A percentile compares a stretch with the other conserved stretches of the same genome.
Evolutionary conservation across 2,797 vertebrate species (phyloP).

Genomic region (Pseudopleuronectes americanus): DNA sequence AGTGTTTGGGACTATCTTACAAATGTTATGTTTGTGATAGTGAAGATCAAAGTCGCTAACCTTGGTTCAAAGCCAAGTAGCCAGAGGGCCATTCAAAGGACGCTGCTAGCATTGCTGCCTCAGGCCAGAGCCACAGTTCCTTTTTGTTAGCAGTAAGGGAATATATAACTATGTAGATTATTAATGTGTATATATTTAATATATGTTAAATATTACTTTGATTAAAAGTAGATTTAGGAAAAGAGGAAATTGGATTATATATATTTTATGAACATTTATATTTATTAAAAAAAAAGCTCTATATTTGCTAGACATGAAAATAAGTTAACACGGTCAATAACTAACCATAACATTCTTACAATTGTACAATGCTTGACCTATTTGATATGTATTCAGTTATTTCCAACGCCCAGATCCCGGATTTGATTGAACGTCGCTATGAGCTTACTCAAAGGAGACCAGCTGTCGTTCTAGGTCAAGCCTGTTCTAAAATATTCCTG

Average conservation of each 20-base stretch:
- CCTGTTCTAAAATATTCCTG: constrained; percentile 30
- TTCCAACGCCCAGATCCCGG: constrained; percentile 23
- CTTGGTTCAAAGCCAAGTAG: constrained; percentile 43
- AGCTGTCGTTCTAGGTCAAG: constrained; percentile 59
- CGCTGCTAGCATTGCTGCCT: constrained; percentile 44
- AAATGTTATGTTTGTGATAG: constrained; percentile 42
- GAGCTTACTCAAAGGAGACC: constrained; percentile 50
- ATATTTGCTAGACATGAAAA: constrained; percentile 3
- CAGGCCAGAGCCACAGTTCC: constrained; percentile 23
- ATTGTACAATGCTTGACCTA: constrained; percentile 25
- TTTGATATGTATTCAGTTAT: constrained; percentile 14
- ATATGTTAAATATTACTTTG: constrained; percentile 24
- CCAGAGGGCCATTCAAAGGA: constrained; percentile 50
- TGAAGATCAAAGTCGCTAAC: constrained; percentile 45
- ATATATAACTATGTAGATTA: constrained; percentile 54
- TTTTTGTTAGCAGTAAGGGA: constrained; percentile 37
- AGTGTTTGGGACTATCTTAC: constrained; percentile 20
- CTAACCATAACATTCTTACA: constrained; percentile 3
- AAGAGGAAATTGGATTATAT: neutral
- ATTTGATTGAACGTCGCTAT: constrained; percentile 40
- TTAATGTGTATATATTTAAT: constrained; percentile 34
- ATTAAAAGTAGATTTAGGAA: constrained; percentile 7
- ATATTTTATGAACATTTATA: constrained; percentile 1
- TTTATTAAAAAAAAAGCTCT: neutral
- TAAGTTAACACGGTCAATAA: constrained; percentile 1